phyloP scores from a whole-genome alignment of 1,140 invertebrate species.

The Matsumurasca onukii region DNA sequence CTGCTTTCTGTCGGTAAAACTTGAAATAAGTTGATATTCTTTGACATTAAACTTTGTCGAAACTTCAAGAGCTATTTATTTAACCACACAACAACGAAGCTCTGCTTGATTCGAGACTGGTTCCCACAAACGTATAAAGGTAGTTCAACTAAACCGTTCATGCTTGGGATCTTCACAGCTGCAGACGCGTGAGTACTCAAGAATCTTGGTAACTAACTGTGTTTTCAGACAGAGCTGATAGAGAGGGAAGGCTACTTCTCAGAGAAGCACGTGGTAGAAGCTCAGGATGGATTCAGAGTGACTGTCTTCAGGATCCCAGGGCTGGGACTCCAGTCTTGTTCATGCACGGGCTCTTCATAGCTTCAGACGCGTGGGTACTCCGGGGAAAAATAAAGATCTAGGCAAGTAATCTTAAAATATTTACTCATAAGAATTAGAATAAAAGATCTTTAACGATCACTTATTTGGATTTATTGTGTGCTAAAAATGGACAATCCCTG shows the following conservation, averaged over 20 bases:
- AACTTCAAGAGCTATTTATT: too few species aligned
- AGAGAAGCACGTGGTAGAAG: slow-evolving; percentile 52
- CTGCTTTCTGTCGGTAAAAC: too few species aligned
- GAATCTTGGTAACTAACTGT: background rate
- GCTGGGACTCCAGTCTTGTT: slow-evolving; percentile 51
- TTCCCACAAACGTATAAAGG: too few species aligned
- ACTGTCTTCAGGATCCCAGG: slow-evolving; percentile 58
- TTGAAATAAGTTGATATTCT: too few species aligned
- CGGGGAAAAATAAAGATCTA: slow-evolving; percentile 52
- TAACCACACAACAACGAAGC: too few species aligned
- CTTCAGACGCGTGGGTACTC: slow-evolving; percentile 56
- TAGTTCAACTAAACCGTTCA: too few species aligned
- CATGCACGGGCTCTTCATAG: slow-evolving; percentile 57
- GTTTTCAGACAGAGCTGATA: slow-evolving; percentile 38
- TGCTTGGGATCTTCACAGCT: too few species aligned
- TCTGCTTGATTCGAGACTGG: too few species aligned
- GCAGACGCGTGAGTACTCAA: too few species aligned
- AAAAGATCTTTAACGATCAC: slow-evolving; percentile 8
- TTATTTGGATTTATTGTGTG: slow-evolving; percentile 4
- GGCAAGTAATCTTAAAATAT: too few species aligned
- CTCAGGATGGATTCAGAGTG: slow-evolving; percentile 61
- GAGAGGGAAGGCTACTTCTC: slow-evolving; percentile 32
- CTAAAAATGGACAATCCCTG: background rate
- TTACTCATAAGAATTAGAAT: background rate
- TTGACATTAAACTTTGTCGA: too few species aligned